Evolutionary conservation across 2,113 vertebrate species (phyloP), one percentile per base, ranked within the genome.

Genomic region (Amblyopsis rosae): DNA sequence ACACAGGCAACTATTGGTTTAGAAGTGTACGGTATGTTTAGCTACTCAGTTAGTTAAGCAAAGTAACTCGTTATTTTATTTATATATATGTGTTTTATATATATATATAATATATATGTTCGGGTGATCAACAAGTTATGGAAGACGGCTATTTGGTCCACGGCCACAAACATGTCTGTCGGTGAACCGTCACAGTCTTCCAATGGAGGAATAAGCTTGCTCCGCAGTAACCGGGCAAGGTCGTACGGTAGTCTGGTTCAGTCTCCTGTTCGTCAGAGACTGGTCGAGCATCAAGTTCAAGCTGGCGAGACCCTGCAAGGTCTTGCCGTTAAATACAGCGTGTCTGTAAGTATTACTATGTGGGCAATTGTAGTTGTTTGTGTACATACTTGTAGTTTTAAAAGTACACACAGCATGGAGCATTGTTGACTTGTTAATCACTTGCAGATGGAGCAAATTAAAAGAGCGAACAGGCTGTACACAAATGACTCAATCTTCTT

Each of bases 401-500:
- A 41, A 41, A 41, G 35, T 41, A 41, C 35, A 41, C 26, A 26
- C 26, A 26, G 26, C 3, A 26, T 26, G 26, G 26, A 26, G 26
- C 26, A 26, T 2, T 26, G 26, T 26, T 26, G 26, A 26, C 26
- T 26, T 26, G 26, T 26, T 26, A 41, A 41, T 80, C 12, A 73
- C 65, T 85, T 86, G 0, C 90, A 98, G 96, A 96, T 93, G 89
- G 97, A 98, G 81, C 93, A 96, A 86, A 98, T 98, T 86, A 95
- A 95, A 65, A 87, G 96, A n/a, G 94, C 92, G 48, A 98, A 98
- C 79, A 92, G 96, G 51, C 92, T 98, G 65, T 98, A 97, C 89
- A 94, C 96, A 61, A 96, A 96, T 1, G 97, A 98, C 88, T 96
- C 95, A 1, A 96, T 98, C 80, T 98, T 96, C 92, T 91, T 96